A percentile compares a stretch with the other conserved stretches of the same genome.
phyloP scores from a whole-genome alignment of 2,797 vertebrate species.

The Enteromius fasciolatus region DNA sequence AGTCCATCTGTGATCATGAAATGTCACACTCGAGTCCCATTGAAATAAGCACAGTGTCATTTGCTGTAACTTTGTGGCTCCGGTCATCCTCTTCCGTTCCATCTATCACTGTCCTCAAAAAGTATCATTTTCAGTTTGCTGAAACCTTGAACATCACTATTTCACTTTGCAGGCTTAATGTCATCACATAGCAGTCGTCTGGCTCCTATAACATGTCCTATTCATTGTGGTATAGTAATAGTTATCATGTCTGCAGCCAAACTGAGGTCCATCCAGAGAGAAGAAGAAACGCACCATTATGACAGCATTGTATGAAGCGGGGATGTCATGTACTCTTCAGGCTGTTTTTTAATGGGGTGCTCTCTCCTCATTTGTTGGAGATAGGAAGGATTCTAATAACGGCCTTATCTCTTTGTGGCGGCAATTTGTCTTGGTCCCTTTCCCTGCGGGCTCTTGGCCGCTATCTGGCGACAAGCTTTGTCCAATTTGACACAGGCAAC shows the following conservation, averaged over 20 bases:
- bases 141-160: slow-evolving; percentile 4
- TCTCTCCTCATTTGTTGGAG: slow-evolving; percentile 56
- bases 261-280: slow-evolving; percentile 11
- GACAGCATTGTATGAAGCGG: slow-evolving; percentile 41
- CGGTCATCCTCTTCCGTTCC: slow-evolving; percentile 1
- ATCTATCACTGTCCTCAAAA: slow-evolving; percentile 28
- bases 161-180: background rate
- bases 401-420: slow-evolving; percentile 63
- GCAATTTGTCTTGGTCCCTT: slow-evolving; percentile 65
- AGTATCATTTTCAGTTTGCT: slow-evolving; percentile 5
- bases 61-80: slow-evolving; percentile 7
- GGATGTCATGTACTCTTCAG: slow-evolving; percentile 53
- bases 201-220: background rate
- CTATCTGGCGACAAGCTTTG: slow-evolving; percentile 59
- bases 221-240: background rate
- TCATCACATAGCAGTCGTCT: background rate
- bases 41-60: slow-evolving; percentile 28
- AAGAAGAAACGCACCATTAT: slow-evolving; percentile 38
- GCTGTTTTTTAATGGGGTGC: slow-evolving; percentile 56
- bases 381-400: slow-evolving; percentile 65
- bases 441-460: slow-evolving; percentile 49
- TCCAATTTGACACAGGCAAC: slow-evolving; percentile 54
- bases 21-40: slow-evolving; percentile 38
- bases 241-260: slow-evolving; percentile 16
- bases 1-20: slow-evolving; percentile 44